Conservation (phyloP, 1,140 invertebrate species). For the Drosophila trapezifrons region DNA sequence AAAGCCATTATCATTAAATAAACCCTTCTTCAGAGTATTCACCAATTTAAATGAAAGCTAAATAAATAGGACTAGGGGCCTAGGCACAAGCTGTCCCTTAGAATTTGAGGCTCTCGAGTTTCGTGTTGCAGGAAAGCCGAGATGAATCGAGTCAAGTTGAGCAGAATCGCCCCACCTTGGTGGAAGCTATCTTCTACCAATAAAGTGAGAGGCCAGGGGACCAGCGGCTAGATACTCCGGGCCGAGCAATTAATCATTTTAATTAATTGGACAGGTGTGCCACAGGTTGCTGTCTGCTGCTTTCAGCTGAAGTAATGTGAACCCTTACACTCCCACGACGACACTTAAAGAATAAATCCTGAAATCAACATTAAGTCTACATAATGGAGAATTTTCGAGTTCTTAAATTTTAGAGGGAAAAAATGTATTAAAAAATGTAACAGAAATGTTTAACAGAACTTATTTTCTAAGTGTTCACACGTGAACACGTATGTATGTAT, state of each 20-base stretch:
- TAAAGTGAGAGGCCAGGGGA: background rate
- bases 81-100: constrained; percentile 11
- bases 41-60: constrained; percentile 29
- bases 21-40: background rate
- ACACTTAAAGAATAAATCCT: background rate
- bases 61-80: constrained; percentile 23
- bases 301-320: constrained; percentile 46
- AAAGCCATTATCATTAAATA: too few species aligned
- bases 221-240: constrained; percentile 9
- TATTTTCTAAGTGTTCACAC: too few species aligned
- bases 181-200: background rate
- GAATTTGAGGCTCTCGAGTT: constrained; percentile 44
- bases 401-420: background rate
- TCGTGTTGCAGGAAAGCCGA: constrained; percentile 56
- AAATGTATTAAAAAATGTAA: background rate
- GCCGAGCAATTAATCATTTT: constrained; percentile 77
- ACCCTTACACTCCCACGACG: constrained; percentile 6
- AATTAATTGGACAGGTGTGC: constrained; percentile 82
- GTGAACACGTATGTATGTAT: too few species aligned
- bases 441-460: too few species aligned
- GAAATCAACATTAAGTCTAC: background rate
- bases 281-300: constrained; percentile 65
- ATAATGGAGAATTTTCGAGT: too few species aligned
- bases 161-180: constrained; percentile 12
- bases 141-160: constrained; percentile 30